phyloP scores from a whole-genome alignment of 1,140 invertebrate genomes.

The Goniozus legneri region DNA sequence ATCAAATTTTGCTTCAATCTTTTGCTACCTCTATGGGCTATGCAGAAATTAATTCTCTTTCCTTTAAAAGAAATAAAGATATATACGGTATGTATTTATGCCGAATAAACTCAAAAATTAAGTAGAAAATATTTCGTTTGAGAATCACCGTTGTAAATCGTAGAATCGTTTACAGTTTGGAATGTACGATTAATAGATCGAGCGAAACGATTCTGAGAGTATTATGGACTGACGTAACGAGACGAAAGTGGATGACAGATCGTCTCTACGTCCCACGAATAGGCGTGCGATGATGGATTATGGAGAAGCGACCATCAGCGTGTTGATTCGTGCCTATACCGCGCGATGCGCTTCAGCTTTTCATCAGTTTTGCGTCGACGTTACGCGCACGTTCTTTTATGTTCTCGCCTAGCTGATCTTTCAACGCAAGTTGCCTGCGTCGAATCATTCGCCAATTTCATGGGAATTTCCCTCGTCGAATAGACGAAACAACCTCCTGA shows the following conservation, averaged over 20 bases:
- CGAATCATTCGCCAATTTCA: conserved; percentile 39
- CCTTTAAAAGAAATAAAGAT: no score
- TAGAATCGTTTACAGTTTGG: no score
- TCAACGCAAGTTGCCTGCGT: conserved; percentile 21
- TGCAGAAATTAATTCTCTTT: no score
- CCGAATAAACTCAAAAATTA: no score
- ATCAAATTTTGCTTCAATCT: no score
- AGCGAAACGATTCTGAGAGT: conserved; percentile 19
- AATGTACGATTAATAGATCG: no score
- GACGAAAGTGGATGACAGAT: conserved; percentile 49
- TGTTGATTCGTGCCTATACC: conserved; percentile 24
- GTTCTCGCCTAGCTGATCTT: conserved; percentile 15
- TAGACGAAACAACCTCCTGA: no score
- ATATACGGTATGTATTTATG: no score
- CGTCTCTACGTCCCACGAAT: conserved; percentile 42
- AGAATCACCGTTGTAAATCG: no score
- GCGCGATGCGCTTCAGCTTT: no score
- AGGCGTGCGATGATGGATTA: conserved; percentile 51
- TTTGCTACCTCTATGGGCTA: no score
- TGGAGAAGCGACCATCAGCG: conserved; percentile 22
- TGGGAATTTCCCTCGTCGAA: conserved; percentile 21
- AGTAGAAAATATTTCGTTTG: no score
- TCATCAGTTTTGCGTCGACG: conserved; percentile 21
- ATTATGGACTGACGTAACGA: conserved; percentile 39
- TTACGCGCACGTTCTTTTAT: conserved; percentile 15